These are phyloP conservation scores for Diplogasteroides magnus DNA, from an alignment of 1,140 invertebrate genomes.

Conservation along the genomic window DNA sequence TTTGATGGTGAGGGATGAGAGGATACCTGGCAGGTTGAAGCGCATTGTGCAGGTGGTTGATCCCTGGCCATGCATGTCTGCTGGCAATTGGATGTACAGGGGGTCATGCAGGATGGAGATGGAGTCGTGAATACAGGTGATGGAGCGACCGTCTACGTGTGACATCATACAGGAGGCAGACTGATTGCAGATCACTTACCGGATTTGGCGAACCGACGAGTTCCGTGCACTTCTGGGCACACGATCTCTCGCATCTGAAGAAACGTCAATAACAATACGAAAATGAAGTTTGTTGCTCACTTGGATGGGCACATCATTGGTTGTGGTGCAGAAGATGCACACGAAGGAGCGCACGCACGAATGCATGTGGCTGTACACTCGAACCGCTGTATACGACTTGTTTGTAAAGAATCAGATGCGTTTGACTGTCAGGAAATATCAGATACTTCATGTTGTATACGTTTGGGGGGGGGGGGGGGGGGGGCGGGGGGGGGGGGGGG, in stretches of 20 bases:
- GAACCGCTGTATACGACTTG: too few species aligned
- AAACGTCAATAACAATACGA: not conserved
- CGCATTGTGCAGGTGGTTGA: not conserved
- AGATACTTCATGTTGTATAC: too few species aligned
- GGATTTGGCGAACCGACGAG: not conserved
- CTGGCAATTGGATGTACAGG: not conserved
- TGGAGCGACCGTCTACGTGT: not conserved
- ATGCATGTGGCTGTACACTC: not conserved
- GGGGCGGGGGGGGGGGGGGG: too few species aligned
- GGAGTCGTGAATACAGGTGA: not conserved
- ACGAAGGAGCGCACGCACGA: not conserved
- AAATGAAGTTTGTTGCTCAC: too few species aligned
- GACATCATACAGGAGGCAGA: too few species aligned
- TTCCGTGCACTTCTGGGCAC: not conserved
- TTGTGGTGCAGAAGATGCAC: not conserved
- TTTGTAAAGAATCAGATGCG: too few species aligned
- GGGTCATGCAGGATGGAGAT: not conserved
- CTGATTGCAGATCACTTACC: too few species aligned
- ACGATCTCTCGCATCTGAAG: not conserved
- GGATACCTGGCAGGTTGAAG: not conserved
- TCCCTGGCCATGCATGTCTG: not conserved
- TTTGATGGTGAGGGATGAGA: not conserved
- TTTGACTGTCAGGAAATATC: too few species aligned
- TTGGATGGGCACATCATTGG: not conserved
- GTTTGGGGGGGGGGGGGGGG: too few species aligned